Conservation (phyloP, 2,797 vertebrate genomes). For the Sciaenops ocellatus region DNA sequence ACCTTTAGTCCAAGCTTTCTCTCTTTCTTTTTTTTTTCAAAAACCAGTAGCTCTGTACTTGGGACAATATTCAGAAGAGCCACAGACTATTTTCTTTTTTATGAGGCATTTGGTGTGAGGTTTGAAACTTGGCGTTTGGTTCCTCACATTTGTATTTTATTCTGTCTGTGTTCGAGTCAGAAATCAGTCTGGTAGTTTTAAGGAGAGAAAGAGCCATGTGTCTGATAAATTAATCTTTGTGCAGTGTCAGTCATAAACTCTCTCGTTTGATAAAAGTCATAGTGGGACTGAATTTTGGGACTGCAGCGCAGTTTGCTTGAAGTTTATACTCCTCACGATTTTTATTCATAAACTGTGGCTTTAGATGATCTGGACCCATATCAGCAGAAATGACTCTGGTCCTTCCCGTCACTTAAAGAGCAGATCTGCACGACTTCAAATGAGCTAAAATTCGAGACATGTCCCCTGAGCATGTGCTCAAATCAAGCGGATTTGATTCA, state of each 20-base stretch:
- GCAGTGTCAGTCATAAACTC: neutral
- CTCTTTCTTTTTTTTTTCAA: constrained; percentile 57
- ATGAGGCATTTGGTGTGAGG: constrained; percentile 72
- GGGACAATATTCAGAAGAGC: constrained; percentile 78
- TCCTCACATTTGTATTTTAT: constrained; percentile 41
- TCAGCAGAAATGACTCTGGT: constrained; percentile 29
- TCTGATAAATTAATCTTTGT: constrained; percentile 29
- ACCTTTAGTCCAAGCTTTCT: constrained; percentile 81
- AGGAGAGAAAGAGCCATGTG: neutral
- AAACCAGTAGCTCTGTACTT: constrained; percentile 80
- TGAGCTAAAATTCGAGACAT: constrained; percentile 27
- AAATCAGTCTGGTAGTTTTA: constrained; percentile 7
- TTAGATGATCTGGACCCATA: constrained; percentile 12
- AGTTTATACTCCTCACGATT: constrained; percentile 22
- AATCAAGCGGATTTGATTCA: constrained; percentile 60
- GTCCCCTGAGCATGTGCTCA: constrained; percentile 40
- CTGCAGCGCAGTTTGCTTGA: neutral
- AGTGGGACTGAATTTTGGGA: neutral
- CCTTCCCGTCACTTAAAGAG: constrained; percentile 21
- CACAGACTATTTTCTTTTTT: constrained; percentile 77
- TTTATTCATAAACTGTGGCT: constrained; percentile 20
- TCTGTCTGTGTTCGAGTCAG: constrained; percentile 33
- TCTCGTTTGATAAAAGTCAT: neutral
- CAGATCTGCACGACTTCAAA: constrained; percentile 46
- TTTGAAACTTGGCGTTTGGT: constrained; percentile 59